These are phyloP conservation scores for Diceros bicornis DNA, from an alignment of 2,797 vertebrate species.

Conservation along the genomic window DNA sequence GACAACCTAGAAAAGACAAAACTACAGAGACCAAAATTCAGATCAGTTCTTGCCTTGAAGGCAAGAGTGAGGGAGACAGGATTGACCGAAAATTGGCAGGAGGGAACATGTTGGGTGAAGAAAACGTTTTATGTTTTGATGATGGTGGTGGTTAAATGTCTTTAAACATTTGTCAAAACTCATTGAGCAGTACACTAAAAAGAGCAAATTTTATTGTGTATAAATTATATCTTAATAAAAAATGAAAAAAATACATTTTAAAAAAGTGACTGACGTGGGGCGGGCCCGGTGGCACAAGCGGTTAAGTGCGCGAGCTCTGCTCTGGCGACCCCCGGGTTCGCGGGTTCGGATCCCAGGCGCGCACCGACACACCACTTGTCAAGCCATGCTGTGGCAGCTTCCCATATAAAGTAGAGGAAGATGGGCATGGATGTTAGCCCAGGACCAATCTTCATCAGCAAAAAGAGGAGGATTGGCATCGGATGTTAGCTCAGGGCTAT, in stretches of 20 bases:
- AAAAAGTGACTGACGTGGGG: background rate
- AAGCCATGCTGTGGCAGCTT: too few species aligned
- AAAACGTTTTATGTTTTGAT: background rate
- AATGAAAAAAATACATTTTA: background rate
- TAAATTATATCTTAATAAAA: background rate
- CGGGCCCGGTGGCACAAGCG: too few species aligned
- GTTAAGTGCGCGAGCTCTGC: too few species aligned
- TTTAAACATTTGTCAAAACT: background rate
- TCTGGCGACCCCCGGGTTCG: too few species aligned
- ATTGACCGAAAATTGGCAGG: background rate
- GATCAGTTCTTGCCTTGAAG: background rate
- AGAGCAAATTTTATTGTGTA: background rate
- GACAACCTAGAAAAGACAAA: background rate
- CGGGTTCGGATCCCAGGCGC: too few species aligned
- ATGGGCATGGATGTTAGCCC: too few species aligned
- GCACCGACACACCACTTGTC: too few species aligned
- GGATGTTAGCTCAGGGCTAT: too few species aligned
- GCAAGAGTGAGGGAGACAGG: background rate
- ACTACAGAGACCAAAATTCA: background rate
- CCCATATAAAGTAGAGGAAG: too few species aligned
- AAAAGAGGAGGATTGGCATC: too few species aligned
- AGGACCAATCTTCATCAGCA: too few species aligned
- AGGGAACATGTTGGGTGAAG: background rate
- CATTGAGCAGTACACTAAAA: background rate
- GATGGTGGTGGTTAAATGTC: background rate